Evolutionary conservation across 2,797 vertebrate species (phyloP).

Genomic region (Liasis olivaceus): DNA sequence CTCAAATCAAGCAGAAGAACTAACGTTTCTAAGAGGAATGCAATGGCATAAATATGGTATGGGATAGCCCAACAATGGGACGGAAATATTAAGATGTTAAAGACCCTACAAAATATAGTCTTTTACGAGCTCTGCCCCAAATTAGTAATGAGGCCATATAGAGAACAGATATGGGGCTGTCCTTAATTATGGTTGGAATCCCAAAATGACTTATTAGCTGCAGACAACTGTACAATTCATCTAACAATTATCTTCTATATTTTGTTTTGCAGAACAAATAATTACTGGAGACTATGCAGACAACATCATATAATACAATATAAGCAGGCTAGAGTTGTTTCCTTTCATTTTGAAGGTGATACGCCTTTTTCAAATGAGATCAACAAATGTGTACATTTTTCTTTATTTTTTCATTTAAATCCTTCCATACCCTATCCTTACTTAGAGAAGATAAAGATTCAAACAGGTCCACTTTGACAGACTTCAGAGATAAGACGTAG

Average conservation of each 20-base stretch:
- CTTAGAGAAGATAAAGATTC: neutral
- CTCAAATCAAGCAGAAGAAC: too few species aligned
- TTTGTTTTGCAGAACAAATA: neutral
- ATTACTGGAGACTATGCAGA: neutral
- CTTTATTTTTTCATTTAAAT: neutral
- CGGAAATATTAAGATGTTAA: neutral
- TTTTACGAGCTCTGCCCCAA: neutral
- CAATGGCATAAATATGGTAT: neutral
- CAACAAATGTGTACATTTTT: neutral
- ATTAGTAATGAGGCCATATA: neutral
- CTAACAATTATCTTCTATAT: neutral
- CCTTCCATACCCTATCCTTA: neutral
- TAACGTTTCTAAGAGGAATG: neutral
- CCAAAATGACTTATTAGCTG: neutral
- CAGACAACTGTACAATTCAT: neutral
- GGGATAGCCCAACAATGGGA: neutral
- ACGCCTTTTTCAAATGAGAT: neutral
- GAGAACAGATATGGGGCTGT: neutral
- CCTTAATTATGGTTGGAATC: neutral
- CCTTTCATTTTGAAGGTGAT: neutral
- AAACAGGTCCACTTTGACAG: too few species aligned
- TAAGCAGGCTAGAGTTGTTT: neutral
- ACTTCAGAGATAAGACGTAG: neutral
- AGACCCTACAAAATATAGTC: neutral
- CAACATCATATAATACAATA: too few species aligned